Base-by-base conservation (phyloP, 2,797 vertebrate genomes). In the Acanthornis magna region DNA sequence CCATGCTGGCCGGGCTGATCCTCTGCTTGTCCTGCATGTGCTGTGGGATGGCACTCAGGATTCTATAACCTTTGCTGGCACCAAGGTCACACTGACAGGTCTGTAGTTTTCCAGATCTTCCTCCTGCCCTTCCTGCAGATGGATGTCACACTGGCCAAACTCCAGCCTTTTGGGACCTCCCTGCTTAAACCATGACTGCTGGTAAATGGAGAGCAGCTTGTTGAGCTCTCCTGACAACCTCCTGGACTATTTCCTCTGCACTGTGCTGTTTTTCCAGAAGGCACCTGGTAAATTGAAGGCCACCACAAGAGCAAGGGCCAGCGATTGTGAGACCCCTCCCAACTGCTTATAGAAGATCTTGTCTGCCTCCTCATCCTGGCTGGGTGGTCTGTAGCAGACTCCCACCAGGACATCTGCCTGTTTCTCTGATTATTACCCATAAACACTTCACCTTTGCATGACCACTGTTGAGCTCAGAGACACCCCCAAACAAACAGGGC, bases 291-390 rank as follows among this genome's bases (percentile, higher is more conserved):
- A 26, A 54, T 0, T 62, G 34, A 86, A 70, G 34, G 17, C 21
- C 34, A 62, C 25, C 34, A 47, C 21, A 62, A 70, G 6, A 70
- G 20, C 9, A 70, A 48, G 17, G 40, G 17, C 4, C 65, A 70
- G 14, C 0, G 0, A 26, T 17, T 40, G 40, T 55, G 34, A 34
- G n/a, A 10, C 15, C 48, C 40, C 54, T 54, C 48, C 40, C n/a
- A 47, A 6, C 16, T 48, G 22, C 14, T 50, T 30, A 57, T 22
- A 54, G 21, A 55, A 22, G 32, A 32, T 36, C 7, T 63, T 32
- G 10, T 36, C 57, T 43, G 32, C 13, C 17, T 32, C 50, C 62
- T 70, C 34, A 48, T 30, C 43, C 22, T 32, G 21, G 21, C 2
- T 86, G 50, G 10, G 26, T 48, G 34, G 25, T 55, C 30, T 55